phyloP scores from a whole-genome alignment of 2,113 vertebrate species.

The Xenopus tropicalis region UCB_Xtro_10.0 CM004445.2:96642001-96642500 shows the following conservation, averaged over 20 bases:
- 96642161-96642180: not conserved
- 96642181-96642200: not conserved
- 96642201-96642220: not conserved
- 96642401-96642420: not conserved
- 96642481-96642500: too few species aligned
- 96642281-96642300: constrained; percentile 2
- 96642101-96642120: not conserved
- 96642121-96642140: not conserved
- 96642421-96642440: too few species aligned
- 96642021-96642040: constrained; percentile 3
- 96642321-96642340: not conserved
- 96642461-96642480: too few species aligned
- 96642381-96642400: not conserved
- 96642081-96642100: not conserved
- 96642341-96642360: constrained; percentile 9
- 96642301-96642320: not conserved
- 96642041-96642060: not conserved
- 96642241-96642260: not conserved
- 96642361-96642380: not conserved
- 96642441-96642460: too few species aligned
- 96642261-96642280: not conserved
- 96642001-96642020: not conserved
- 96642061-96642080: not conserved
- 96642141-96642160: not conserved
- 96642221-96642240: not conserved